A percentile compares a stretch with the other conserved stretches of the same genome.
Evolutionary conservation across 2,113 vertebrate genomes (phyloP).

Genomic region (Atlantisia rogersi): DNA sequence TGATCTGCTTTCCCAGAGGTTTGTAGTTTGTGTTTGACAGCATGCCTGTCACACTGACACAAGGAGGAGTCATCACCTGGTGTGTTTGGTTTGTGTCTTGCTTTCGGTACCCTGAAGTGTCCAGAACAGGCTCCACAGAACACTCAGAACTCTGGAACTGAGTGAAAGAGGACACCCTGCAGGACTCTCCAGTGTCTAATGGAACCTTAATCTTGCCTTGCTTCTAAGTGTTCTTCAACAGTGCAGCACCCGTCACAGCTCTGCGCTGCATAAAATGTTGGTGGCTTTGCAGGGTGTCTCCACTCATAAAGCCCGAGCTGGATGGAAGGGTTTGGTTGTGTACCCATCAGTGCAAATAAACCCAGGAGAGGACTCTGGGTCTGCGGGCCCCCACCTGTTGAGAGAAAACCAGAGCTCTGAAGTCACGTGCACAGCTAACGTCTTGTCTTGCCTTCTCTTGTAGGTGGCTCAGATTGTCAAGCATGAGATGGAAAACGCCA

Average conservation of each 20-base stretch:
- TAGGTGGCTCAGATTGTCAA: slow-evolving; percentile 96
- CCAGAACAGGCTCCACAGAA: background rate
- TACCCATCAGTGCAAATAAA: background rate
- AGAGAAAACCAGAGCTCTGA: background rate
- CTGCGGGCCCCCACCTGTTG: background rate
- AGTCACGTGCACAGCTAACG: background rate
- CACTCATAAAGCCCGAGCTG: background rate
- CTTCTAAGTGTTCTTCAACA: background rate
- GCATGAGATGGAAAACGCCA: slow-evolving; percentile 91
- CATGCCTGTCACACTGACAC: background rate
- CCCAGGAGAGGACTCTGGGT: background rate
- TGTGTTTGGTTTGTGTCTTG: background rate
- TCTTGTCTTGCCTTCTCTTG: background rate
- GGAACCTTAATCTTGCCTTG: background rate
- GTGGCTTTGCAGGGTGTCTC: background rate
- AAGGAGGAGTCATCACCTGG: accelerated
- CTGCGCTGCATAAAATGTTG: background rate
- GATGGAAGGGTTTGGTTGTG: background rate
- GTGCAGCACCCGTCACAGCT: background rate
- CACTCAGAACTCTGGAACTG: background rate
- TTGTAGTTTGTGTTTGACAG: background rate
- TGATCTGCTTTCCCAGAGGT: background rate
- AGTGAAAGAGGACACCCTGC: background rate
- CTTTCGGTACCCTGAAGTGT: background rate
- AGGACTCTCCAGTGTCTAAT: background rate